These are phyloP conservation scores for Origma solitaria DNA, from an alignment of 2,113 vertebrate genomes.

Conservation along the genomic window DNA sequence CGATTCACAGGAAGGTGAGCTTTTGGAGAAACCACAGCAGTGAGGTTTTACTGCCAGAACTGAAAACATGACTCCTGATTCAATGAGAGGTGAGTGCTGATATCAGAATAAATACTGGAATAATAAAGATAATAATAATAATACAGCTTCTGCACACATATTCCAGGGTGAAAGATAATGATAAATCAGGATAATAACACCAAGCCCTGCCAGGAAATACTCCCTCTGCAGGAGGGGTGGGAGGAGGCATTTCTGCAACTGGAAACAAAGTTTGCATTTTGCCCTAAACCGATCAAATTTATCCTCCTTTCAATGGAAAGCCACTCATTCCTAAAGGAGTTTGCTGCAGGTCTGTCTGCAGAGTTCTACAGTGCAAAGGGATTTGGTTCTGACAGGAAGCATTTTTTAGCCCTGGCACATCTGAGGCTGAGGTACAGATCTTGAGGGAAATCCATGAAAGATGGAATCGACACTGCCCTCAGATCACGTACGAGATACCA, in stretches of 20 bases:
- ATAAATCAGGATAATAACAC: background rate
- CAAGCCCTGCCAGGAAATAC: background rate
- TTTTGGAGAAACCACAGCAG: accelerated
- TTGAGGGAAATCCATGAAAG: background rate
- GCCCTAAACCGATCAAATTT: background rate
- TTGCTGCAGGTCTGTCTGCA: background rate
- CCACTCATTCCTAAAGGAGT: accelerated
- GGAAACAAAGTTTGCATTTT: background rate
- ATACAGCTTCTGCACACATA: background rate
- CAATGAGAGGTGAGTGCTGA: background rate
- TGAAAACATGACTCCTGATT: background rate
- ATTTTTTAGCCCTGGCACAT: background rate
- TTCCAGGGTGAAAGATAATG: background rate
- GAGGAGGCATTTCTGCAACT: background rate
- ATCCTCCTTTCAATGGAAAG: background rate
- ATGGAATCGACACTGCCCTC: background rate
- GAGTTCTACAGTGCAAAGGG: background rate
- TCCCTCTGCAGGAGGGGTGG: background rate
- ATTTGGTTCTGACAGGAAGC: background rate
- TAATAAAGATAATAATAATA: too few species aligned
- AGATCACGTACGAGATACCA: background rate
- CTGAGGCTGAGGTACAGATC: background rate
- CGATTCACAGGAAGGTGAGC: background rate
- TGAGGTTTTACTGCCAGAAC: background rate
- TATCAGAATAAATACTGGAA: background rate